These are phyloP conservation scores for Plutella xylostella DNA, from an alignment of 2,888 invertebrate genomes.

Conservation along the genomic window DNA sequence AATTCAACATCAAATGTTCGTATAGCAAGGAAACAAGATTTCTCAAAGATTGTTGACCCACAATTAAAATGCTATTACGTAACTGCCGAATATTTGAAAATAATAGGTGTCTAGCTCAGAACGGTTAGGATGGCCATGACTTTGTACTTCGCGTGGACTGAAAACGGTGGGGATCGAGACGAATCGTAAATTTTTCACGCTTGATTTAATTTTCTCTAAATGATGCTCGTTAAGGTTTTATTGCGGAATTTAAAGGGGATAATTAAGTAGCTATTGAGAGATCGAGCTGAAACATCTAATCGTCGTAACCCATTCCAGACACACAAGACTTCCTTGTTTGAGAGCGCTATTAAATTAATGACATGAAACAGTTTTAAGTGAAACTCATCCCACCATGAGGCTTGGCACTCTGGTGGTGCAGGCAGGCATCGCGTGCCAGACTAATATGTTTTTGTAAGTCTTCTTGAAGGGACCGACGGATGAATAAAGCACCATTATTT, in stretches of 20 bases:
- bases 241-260: not conserved
- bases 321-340: constrained; percentile 36
- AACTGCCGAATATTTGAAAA: constrained; percentile 29
- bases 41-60: constrained; percentile 39
- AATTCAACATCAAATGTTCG: too few relatives aligned
- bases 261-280: not conserved
- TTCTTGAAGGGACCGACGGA: constrained; percentile 41
- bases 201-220: not conserved
- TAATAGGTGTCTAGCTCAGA: constrained; percentile 24
- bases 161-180: not conserved
- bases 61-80: constrained; percentile 48
- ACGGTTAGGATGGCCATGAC: constrained; percentile 19
- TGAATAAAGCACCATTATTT: constrained; percentile 64
- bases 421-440: constrained; percentile 22
- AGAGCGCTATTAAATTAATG: constrained; percentile 45
- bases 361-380: constrained; percentile 42
- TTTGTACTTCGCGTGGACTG: constrained; percentile 5
- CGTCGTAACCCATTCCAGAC: too few relatives aligned
- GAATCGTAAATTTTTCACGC: too few relatives aligned
- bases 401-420: constrained; percentile 20
- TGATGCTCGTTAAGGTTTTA: not conserved
- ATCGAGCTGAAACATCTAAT: not conserved
- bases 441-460: constrained; percentile 48
- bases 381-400: constrained; percentile 30
- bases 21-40: constrained; percentile 19